Evolutionary conservation across 2,113 vertebrate genomes (phyloP).

Genomic region (Pteropus alecto): DNA sequence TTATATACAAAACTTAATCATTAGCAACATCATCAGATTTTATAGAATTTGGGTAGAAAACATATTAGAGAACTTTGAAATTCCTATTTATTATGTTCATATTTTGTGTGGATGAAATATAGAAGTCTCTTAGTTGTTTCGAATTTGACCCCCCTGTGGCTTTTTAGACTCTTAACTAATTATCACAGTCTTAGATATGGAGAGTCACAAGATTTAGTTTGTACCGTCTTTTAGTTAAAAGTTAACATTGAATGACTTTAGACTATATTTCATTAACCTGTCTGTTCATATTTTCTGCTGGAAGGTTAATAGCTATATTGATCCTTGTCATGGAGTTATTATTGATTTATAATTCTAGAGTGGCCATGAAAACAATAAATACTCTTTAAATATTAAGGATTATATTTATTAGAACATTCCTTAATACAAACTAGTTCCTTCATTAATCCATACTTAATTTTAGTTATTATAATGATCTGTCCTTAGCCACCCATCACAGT

Average conservation of each 20-base stretch:
- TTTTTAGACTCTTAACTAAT: not conserved
- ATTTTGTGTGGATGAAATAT: not conserved
- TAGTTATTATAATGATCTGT: not conserved
- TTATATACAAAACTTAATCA: not conserved
- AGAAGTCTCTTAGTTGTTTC: not conserved
- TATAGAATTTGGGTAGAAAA: constrained; percentile 25
- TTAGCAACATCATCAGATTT: not conserved
- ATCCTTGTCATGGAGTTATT: not conserved
- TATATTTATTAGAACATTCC: not conserved
- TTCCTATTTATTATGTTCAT: constrained; percentile 18
- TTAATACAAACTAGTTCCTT: not conserved
- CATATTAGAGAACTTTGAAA: not conserved
- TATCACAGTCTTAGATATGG: not conserved
- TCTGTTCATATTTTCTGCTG: not conserved
- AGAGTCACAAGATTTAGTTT: not conserved
- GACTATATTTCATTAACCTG: not conserved
- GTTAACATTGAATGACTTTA: not conserved
- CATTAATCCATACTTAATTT: not conserved
- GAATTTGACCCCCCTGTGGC: not conserved
- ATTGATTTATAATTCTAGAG: constrained; percentile 16
- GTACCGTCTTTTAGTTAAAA: not conserved
- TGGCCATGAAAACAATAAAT: not conserved
- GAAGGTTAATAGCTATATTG: not conserved
- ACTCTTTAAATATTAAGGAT: not conserved
- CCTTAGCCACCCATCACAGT: not conserved